Base-by-base conservation (phyloP, 2,113 vertebrate species). In the Austrofundulus limnaeus region DNA sequence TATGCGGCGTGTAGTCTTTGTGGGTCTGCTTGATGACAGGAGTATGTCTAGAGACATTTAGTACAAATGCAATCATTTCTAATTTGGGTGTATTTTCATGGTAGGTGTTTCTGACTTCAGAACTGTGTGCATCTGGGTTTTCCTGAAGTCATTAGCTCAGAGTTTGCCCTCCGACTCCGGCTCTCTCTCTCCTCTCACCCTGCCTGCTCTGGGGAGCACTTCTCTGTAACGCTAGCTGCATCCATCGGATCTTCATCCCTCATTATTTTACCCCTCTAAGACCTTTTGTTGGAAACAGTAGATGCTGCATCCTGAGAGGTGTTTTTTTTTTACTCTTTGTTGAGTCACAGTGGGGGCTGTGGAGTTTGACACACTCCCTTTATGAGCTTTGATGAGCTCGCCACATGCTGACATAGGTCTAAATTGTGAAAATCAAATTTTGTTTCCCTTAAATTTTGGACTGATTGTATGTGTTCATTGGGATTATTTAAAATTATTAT, bases 161-260 rank as follows among this genome's bases (percentile, higher is more conserved):
- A 58, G 53, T 85, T 81, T 94, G 93, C 89, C 93, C 93, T 94
- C 91, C 93, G 88, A 87, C 93, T 92, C 86, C 87, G 5, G 42
- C 1, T 43, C 42, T n/a, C 31, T n/a, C 31, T 43, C 42, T n/a
- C 42, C 43, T 90, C 90, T 80, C 84, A 66, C 56, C n/a, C 65
- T 38, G 45, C 83, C 87, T 72, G 83, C 84, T 90, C 92, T 89
- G 59, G 87, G 87, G 92, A 90, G 84, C 89, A 85, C 89, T 93
- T 92, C 80, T 20, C 90, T 90, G 93, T 92, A 93, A 94, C 28
- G 85, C 84, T 91, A 94, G 88, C 86, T 82, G 91, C 92, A 94
- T 94, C 91, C 83, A 28, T 91, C 94, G 92, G 92, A 92, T 92
- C 91, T 90, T 87, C 78, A 86, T 89, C 88, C 87, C 90, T 92